phyloP scores from a whole-genome alignment of 2,888 invertebrate species.

The Apamea monoglypha region DNA sequence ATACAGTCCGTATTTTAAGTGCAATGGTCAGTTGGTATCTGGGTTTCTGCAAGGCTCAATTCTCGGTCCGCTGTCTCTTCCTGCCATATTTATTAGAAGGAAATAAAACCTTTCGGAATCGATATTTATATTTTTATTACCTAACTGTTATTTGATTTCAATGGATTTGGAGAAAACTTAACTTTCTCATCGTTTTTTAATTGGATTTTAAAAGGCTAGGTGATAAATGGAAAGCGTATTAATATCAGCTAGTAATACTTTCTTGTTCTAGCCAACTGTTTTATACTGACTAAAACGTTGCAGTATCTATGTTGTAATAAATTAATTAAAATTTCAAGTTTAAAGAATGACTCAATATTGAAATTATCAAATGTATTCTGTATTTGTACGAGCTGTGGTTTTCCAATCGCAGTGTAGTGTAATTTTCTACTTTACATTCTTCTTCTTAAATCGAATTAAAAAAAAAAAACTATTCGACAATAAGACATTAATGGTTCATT shows the following conservation, averaged over 20 bases:
- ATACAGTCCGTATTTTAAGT: slow-evolving; percentile 6
- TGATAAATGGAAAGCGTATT: slow-evolving; percentile 12
- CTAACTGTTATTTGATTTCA: slow-evolving; percentile 17
- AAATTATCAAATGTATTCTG: background rate
- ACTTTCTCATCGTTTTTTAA: slow-evolving; percentile 36
- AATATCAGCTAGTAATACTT: background rate
- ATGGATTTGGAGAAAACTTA: slow-evolving; percentile 18
- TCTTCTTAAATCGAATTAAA: background rate
- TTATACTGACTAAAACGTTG: background rate
- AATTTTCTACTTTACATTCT: background rate
- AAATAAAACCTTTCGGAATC: slow-evolving; percentile 46
- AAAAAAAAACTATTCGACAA: background rate
- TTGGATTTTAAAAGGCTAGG: slow-evolving; percentile 14
- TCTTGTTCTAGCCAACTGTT: background rate
- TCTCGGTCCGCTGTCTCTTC: slow-evolving; percentile 73
- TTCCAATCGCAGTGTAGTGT: background rate
- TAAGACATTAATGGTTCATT: background rate
- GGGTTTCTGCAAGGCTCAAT: slow-evolving; percentile 74
- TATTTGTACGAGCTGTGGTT: background rate
- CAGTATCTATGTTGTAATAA: background rate
- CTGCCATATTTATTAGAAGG: slow-evolving; percentile 44
- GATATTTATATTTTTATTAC: slow-evolving; percentile 16
- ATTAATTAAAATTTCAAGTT: background rate
- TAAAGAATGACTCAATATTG: background rate
- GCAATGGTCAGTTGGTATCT: slow-evolving; percentile 63